Evolutionary conservation across 2,797 vertebrate species (phyloP), one percentile per base, ranked within the genome.

Genomic region (Gallinago nigripennis): DNA sequence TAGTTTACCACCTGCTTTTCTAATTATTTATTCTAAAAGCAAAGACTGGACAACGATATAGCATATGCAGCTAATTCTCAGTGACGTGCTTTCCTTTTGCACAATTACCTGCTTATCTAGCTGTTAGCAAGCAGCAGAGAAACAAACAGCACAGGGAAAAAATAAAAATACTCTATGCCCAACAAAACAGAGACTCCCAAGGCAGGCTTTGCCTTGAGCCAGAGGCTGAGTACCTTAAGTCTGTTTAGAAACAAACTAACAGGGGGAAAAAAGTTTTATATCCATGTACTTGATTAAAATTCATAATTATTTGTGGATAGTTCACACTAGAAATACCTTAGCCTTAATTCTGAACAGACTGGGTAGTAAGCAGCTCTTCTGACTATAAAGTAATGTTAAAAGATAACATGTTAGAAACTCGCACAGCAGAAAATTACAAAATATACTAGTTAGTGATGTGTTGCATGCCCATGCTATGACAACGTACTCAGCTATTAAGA

Each of bases 381-480:
- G 56, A 71, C 57, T 89, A 56, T 76, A 81, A 89, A 35, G 54
- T 64, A 88, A 71, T 93, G 72, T 54, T 90, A 92, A 92, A 72
- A 92, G 71, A 87, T 17, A 92, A 53, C 56, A 65, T 56, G 68
- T 12, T 91, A 63, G 60, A 93, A 96, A 95, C n/a, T 51, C 65
- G 75, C 58, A 83, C 12, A 87, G 51, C 30, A 86, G 37, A 88
- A 75, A 23, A 77, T 11, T 45, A 60, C 43, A 82, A 58, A 90
- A 60, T 58, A 77, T 39, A 58, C 20, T 53, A 66, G 65, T 78
- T 86, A 88, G 30, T 81, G 50, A 82, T 77, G 54, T 80, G 39
- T 58, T 94, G 51, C 84, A 45, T 77, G 64, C 25, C 80, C 92
- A 51, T 61, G 68, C 43, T 66, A 9, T 85, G 87, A 70, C 73